Percentiles rank a stretch among this genome's conserved stretches.
Evolutionary conservation across 2,888 invertebrate genomes (phyloP).

Genomic region (Caenorhabditis auriculariae): DNA sequence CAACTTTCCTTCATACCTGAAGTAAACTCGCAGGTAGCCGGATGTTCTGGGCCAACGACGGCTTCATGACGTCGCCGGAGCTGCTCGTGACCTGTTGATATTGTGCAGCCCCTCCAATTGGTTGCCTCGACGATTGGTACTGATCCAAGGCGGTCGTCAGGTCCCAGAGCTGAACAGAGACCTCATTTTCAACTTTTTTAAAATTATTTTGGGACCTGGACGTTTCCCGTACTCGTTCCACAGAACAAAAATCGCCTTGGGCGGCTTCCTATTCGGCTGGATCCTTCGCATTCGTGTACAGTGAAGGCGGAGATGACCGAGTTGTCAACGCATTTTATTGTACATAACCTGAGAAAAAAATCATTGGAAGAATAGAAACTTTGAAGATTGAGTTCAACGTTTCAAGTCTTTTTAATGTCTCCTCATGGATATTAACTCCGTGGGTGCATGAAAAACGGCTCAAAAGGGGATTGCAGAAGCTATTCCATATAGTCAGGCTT

Average conservation of each 20-base stretch:
- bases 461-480: no score
- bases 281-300: conserved; percentile 95
- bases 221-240: conserved; percentile 86
- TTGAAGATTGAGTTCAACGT: no score
- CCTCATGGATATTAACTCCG: no score
- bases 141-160: conserved; percentile 89
- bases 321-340: conserved; percentile 89
- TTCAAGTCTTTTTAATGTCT: no score
- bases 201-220: conserved; percentile 70
- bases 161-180: conserved; percentile 82
- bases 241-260: conserved; percentile 86
- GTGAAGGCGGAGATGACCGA: conserved; percentile 91
- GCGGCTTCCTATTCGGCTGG: conserved; percentile 84
- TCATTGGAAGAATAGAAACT: no score
- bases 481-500: no score
- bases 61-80: conserved; percentile 12
- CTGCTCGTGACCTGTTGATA: conserved; percentile 5
- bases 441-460: no score
- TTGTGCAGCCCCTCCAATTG: not conserved
- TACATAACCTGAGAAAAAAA: conserved; percentile 76
- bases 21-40: not conserved
- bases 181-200: not conserved
- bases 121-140: conserved; percentile 64
- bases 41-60: conserved; percentile 7
- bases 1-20: no score